Base-by-base conservation (phyloP, 1,140 invertebrate species). In the Heterodera carotae region DNA sequence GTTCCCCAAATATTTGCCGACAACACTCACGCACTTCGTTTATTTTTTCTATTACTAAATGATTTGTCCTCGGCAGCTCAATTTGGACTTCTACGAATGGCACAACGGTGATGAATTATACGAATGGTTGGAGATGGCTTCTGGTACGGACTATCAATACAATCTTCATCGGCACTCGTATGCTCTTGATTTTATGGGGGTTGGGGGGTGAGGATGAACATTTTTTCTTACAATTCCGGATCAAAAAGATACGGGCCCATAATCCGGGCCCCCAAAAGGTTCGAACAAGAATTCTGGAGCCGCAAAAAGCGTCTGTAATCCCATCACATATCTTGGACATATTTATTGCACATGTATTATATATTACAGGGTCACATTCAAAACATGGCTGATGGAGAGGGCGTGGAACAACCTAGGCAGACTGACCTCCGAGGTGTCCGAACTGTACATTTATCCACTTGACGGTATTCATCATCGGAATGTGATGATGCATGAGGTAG, bases 31-130 rank as follows among this genome's bases (percentile, higher is more conserved):
- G n/a, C n/a, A n/a, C n/a, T n/a, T n/a, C n/a, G n/a, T n/a, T n/a
- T n/a, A n/a, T n/a, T n/a, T n/a, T n/a, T n/a, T n/a, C n/a, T n/a
- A n/a, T n/a, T n/a, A n/a, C n/a, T n/a, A n/a, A n/a, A n/a, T n/a
- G n/a, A n/a, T n/a, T n/a, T n/a, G n/a, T n/a, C n/a, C n/a, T n/a
- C n/a, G n/a, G 74, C 76, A 79, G 31, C 56, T 88, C 25, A 84
- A 88, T 48, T 79, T 88, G 15, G 86, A 87, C 67, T 86, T 82
- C 82, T 86, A 80, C 79, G 79, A 86, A 53, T 87, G 85, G 85
- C 85, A 86, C 68, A 79, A 72, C 67, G 85, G 84, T 34, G 85
- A 86, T 64, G 80, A 86, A 33, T 69, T 81, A 34, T 80, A 87
- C 62, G 76, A 84, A 33, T 85, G 85, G 84, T 64, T 72, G 59